Evolutionary conservation across 2,113 vertebrate genomes (phyloP).

Genomic region (Gnathonemus longibarbis): DNA sequence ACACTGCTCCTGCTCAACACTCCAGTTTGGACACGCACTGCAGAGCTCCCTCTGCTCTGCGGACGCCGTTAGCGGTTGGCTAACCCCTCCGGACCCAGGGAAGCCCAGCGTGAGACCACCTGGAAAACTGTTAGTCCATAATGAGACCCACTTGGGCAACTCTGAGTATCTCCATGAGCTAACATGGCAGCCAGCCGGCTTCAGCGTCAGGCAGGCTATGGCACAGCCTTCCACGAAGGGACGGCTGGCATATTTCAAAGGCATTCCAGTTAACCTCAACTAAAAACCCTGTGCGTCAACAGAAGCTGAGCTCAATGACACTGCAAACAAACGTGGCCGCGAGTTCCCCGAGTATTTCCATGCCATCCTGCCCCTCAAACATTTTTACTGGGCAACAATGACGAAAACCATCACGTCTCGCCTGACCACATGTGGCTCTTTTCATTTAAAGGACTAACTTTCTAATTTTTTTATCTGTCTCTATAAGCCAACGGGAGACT

Average conservation of each 20-base stretch:
- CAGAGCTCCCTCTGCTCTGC: neutral
- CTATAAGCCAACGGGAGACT: neutral
- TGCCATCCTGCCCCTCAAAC: neutral
- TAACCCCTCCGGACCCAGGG: neutral
- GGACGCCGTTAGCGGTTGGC: neutral
- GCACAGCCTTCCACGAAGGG: neutral
- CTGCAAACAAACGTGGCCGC: neutral
- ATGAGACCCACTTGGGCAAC: neutral
- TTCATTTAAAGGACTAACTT: neutral
- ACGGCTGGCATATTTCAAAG: neutral
- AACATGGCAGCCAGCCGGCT: neutral
- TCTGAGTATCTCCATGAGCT: neutral
- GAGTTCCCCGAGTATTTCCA: neutral
- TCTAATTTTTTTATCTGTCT: neutral
- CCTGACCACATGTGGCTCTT: neutral
- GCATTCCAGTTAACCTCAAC: neutral
- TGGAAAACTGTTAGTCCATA: neutral
- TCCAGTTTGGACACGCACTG: neutral
- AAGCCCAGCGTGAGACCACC: neutral
- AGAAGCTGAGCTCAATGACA: neutral
- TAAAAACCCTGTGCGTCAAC: neutral
- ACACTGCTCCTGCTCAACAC: neutral
- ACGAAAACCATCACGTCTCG: neutral
- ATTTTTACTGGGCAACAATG: neutral
- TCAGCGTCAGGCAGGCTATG: neutral